Evolutionary conservation across 2,797 vertebrate species (phyloP).

Genomic region (Danionella dracula): DNA sequence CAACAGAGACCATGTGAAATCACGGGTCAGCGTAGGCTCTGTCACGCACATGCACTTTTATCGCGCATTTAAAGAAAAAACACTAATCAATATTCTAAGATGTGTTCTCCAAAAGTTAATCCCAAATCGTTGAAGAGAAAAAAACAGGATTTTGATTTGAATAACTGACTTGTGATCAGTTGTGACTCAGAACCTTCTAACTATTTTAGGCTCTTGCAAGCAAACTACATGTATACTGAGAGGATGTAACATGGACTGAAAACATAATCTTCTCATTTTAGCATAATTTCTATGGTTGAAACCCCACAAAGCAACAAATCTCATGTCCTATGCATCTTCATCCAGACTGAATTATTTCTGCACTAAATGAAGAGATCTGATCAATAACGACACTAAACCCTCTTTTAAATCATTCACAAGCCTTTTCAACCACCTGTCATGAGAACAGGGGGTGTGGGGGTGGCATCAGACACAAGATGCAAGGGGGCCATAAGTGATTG

Average conservation of each 20-base stretch:
- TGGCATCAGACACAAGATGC: slow-evolving; percentile 18
- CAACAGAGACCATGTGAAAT: slow-evolving; percentile 51
- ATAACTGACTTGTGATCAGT: slow-evolving; percentile 61
- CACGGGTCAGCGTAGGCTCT: slow-evolving; percentile 31
- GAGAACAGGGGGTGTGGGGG: slow-evolving; percentile 41
- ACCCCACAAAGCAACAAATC: too few relatives aligned
- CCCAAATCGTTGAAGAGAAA: neutral
- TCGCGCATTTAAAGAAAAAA: neutral
- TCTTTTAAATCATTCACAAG: slow-evolving; percentile 69
- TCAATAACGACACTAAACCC: slow-evolving; percentile 73
- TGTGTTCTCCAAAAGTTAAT: neutral
- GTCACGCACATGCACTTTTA: neutral
- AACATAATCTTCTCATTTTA: too few relatives aligned
- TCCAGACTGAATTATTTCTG: slow-evolving; percentile 49
- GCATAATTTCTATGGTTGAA: too few relatives aligned
- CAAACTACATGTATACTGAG: too few relatives aligned
- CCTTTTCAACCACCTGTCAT: slow-evolving; percentile 73
- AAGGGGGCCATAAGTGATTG: slow-evolving; percentile 29
- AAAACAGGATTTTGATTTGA: neutral
- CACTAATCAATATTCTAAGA: neutral
- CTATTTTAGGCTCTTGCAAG: slow-evolving; percentile 60
- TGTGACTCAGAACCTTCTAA: slow-evolving; percentile 53
- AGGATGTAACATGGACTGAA: too few relatives aligned
- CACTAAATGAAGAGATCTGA: slow-evolving; percentile 72
- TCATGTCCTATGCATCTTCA: too few relatives aligned